Evolutionary conservation across 2,113 vertebrate genomes (phyloP).

Genomic region (Mesoclemmys tuberculata): DNA sequence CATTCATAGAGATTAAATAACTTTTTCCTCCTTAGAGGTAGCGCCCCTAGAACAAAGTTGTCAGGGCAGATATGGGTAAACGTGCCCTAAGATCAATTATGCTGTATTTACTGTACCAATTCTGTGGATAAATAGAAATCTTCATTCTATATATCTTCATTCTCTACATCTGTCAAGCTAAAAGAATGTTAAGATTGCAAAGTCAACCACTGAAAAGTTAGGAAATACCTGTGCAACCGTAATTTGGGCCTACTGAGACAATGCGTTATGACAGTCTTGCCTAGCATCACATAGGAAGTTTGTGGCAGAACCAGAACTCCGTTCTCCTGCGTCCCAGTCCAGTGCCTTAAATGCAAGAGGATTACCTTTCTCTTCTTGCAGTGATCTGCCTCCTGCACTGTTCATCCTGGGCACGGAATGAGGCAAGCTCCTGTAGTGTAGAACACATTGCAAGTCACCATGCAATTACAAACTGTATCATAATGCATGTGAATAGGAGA

Average conservation of each 20-base stretch:
- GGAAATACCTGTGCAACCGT: neutral
- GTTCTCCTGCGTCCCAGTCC: neutral
- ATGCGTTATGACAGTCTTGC: neutral
- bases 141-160: neutral
- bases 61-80: neutral
- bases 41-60: neutral
- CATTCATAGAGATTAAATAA: neutral
- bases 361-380: neutral
- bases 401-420: neutral
- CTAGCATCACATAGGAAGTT: neutral
- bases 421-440: neutral
- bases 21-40: neutral
- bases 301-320: neutral
- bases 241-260: neutral
- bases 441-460: neutral
- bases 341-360: neutral
- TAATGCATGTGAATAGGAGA: neutral
- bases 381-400: neutral
- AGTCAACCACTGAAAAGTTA: neutral
- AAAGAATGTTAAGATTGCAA: neutral
- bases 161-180: neutral
- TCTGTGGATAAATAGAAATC: neutral
- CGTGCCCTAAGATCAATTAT: neutral
- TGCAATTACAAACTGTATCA: neutral
- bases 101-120: neutral